Base-by-base conservation (phyloP, 2,888 invertebrate species). In the Macaria liturata region DNA sequence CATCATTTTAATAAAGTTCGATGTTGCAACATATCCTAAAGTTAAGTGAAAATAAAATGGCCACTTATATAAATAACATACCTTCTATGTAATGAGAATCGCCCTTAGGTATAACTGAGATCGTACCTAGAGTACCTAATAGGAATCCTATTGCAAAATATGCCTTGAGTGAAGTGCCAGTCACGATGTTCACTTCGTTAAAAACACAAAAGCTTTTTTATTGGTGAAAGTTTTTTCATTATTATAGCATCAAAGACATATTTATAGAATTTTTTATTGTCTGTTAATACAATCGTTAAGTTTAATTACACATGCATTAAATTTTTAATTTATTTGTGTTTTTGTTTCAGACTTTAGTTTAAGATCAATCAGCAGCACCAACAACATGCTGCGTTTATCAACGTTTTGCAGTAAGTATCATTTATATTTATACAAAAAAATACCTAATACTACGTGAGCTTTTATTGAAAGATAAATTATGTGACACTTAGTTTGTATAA, bases 381-480 rank as follows among this genome's bases (percentile, higher is more conserved):
- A 84, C 86, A 84, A 52, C 80, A 92, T 92, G 92, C 84, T 85
- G 74, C 88, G 86, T 88, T 88, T 86, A 83, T 86, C 86, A 79
- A 85, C 84, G 75, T 88, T 89, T 82, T 87, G 81, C 73, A 76
- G 92, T 92, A 77, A 91, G 91, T 89, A 54, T n/a, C 1, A 37
- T 7, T 7, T 7, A 37, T 37, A 7, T 7, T 3, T 7, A 7
- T 37, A 7, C 7, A 4, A 37, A 37, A n/a, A 37, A 37, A 37
- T 37, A 37, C 7, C 7, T 37, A 37, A 7, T 6, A 37, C 4
- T 37, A 37, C 34, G 7, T 37, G 7, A 37, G 3, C 3, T 6
- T 37, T 20, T 20, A 20, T 20, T 20, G 20, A 20, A 20, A 20
- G 20, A 20, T 20, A 20, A 20, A 20, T 20, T 20, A 20, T 20